A percentile compares a stretch with the other conserved stretches of the same genome.
These are phyloP conservation scores for Mustelus asterias DNA, from an alignment of 2,113 vertebrate species.

Conservation along the genomic window DNA sequence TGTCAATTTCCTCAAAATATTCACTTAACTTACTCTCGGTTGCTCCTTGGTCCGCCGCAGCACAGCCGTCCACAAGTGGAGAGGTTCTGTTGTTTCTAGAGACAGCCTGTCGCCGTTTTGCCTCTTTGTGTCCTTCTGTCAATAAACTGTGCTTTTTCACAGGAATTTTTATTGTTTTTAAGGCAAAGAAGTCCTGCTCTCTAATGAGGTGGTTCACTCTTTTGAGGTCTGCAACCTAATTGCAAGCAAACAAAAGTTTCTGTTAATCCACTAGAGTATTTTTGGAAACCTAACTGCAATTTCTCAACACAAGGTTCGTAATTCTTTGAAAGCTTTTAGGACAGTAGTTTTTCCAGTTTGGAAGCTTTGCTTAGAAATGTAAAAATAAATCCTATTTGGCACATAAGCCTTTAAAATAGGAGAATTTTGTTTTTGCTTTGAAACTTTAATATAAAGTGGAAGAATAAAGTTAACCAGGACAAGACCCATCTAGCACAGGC, in stretches of 20 bases:
- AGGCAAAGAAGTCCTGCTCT: constrained; percentile 85
- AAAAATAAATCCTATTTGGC: background rate
- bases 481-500: background rate
- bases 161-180: constrained; percentile 86
- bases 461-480: background rate
- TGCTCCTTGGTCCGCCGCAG: background rate
- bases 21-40: constrained; percentile 50
- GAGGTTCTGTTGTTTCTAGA: constrained; percentile 8
- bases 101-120: constrained; percentile 38
- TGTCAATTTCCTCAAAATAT: constrained; percentile 77
- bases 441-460: background rate
- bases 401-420: background rate
- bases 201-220: constrained; percentile 83
- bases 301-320: background rate
- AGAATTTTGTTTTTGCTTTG: background rate
- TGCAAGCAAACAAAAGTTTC: constrained; percentile 41
- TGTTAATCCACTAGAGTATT: background rate
- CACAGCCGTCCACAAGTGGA: background rate
- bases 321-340: background rate
- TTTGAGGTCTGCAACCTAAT: constrained; percentile 87
- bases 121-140: constrained; percentile 56
- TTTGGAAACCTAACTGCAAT: background rate
- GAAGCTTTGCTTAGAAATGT: background rate
- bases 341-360: background rate
- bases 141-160: constrained; percentile 74